Base-by-base conservation (phyloP, 2,888 invertebrate species). In the Leptura quadrifasciata region DNA sequence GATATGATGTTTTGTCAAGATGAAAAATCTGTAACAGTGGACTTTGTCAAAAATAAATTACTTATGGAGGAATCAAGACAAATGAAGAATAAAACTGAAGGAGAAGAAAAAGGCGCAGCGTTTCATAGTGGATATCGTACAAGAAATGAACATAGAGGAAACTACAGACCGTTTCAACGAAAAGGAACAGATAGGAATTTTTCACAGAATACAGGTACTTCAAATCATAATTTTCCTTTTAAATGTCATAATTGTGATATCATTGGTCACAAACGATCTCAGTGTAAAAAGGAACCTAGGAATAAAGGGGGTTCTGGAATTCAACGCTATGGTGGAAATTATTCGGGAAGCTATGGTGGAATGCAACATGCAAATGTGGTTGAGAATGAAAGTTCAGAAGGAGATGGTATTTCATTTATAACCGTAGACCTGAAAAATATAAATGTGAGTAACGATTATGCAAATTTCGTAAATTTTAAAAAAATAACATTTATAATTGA, bases 21-120 rank as follows among this genome's bases (percentile, higher is more conserved):
- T 31, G 54, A 67, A 18, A 70, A 57, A 35, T 21, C 18, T 17
- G 65, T 74, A 5, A 58, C 54, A 31, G 31, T 74, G 12, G 68
- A 74, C 20, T 75, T 72, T 58, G 65, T 64, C 15, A 72, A 72
- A 64, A 75, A 64, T 39, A 68, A 52, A 20, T 24, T 70, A 31
- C 21, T 70, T 20, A 60, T 63, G 27, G 69, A 74, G 47, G 74
- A 74, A 52, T 18, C 74, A 31, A n/a, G 74, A 21, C 35, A 68
- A 54, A 21, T 17, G 18, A 68, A 54, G n/a, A 54, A 18, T 54
- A 54, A 54, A 54, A 18, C 1, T 54, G 54, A 54, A 54, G 24
- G 24, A 24, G 35, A 35, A 35, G 5, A 31, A 35, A 3, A 10
- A 1, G 10, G 3, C 2, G 35, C 35, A 35, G 35, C 35, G 1